Evolutionary conservation across 1,140 invertebrate species (phyloP).

Genomic region (Nixonia krombeini): DNA sequence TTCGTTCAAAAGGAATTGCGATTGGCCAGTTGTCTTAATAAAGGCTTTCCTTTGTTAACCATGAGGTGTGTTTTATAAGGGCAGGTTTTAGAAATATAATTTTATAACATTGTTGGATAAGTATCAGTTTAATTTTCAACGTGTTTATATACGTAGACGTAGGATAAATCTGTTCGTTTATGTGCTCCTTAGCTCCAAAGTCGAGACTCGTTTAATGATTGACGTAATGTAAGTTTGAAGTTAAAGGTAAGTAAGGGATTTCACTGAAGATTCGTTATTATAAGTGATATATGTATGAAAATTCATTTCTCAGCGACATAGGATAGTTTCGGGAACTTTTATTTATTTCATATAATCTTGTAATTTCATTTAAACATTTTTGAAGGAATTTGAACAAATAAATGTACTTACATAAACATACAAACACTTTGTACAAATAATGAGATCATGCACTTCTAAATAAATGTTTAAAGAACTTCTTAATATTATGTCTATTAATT

Average conservation of each 20-base stretch:
- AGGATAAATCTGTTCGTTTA: slow-evolving; percentile 46
- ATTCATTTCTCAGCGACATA: no score
- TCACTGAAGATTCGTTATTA: no score
- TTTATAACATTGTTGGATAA: slow-evolving; percentile 53
- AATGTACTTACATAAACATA: no score
- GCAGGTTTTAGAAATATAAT: slow-evolving; percentile 52
- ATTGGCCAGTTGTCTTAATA: slow-evolving; percentile 51
- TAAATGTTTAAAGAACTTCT: no score
- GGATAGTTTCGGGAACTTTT: not conserved
- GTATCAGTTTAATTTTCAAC: slow-evolving; percentile 49
- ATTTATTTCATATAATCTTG: not conserved
- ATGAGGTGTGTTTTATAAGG: slow-evolving; percentile 46
- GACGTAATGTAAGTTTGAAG: no score
- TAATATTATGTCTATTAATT: no score
- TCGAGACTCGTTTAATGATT: no score
- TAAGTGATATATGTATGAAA: no score
- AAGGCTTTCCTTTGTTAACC: slow-evolving; percentile 36
- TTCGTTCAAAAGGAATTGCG: slow-evolving; percentile 39
- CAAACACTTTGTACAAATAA: no score
- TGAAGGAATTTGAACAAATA: slow-evolving; percentile 7
- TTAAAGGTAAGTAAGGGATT: no score
- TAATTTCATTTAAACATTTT: slow-evolving; percentile 10
- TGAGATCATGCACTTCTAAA: no score
- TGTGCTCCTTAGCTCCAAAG: not conserved
- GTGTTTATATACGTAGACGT: slow-evolving; percentile 39